Base-by-base conservation (phyloP, 1,140 invertebrate genomes). In the Atopsyche davidsoni region DNA sequence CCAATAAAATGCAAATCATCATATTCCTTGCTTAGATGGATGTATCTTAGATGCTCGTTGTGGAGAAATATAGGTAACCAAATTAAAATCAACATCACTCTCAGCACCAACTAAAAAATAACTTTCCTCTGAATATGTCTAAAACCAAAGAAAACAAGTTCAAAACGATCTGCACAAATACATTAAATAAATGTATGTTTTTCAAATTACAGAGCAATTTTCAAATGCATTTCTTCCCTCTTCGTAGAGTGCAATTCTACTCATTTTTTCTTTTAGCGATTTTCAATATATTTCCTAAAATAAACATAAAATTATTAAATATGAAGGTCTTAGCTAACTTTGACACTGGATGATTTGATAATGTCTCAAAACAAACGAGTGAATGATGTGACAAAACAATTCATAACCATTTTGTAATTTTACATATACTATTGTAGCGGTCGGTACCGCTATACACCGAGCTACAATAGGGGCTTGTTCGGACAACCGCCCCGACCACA, bases 221-320 rank as follows among this genome's bases (percentile, higher is more conserved):
- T 47, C 46, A 4, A 14, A 25, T 24, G 35, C 46, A 19, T 40
- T 13, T 9, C 36, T 35, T 10, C 41, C 46, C 32, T 38, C 21
- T n/a, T 39, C 46, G 10, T 40, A 25, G 11, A 48, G 25, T 16
- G 23, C 24, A 3, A 10, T 19, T 40, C 35, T 41, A 3, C 41
- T 38, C 14, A 18, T 25, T 28, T 38, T 28, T 36, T 40, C 22
- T 9, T 32, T 6, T n/a, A 13, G 4, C 21, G 13, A 7, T 39
- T 25, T 10, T 48, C 36, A 6, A 48, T 40, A 28, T 17, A 40
- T 25, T 48, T 38, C 13, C 46, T 48, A 21, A 2, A 48, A 48
- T 48, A 10, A 16, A 9, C 14, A 10, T 6, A 36, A 10, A 10
- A 14, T 9, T 4, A 16, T 9, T 10, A 16, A 36, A 36, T 16